A percentile compares a stretch with the other conserved stretches of the same genome.
These are phyloP conservation scores for Myrmecobius fasciatus DNA, from an alignment of 2,113 vertebrate genomes.

Conservation along the genomic window DNA sequence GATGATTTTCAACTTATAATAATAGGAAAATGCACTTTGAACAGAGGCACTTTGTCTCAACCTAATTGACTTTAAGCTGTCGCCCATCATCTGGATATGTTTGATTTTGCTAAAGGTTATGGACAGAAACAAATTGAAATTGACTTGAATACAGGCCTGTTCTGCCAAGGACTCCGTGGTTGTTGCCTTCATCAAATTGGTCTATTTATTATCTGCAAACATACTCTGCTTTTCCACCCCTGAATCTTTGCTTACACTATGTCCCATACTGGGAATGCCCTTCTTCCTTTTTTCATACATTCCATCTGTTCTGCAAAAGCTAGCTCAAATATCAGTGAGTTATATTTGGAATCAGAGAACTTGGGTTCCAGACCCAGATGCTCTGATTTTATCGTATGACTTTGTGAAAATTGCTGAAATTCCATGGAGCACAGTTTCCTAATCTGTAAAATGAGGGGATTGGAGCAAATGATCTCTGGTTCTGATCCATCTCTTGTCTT, in stretches of 20 bases:
- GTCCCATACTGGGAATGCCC: not conserved
- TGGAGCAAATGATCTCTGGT: not conserved
- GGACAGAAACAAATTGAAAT: slow-evolving; percentile 41
- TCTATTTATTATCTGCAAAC: not conserved
- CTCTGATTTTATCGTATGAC: not conserved
- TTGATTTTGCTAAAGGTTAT: slow-evolving; percentile 9
- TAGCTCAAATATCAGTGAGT: not conserved
- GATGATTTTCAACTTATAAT: not conserved
- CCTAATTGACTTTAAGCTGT: slow-evolving; percentile 46
- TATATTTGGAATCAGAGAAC: not conserved
- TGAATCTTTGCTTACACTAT: not conserved
- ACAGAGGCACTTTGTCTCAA: not conserved
- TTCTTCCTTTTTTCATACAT: not conserved
- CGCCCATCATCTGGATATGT: slow-evolving; percentile 16
- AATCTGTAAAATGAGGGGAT: not conserved
- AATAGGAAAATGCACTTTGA: not conserved
- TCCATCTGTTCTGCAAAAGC: not conserved
- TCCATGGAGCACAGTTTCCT: not conserved
- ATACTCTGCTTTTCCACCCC: not conserved
- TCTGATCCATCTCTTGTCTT: not conserved
- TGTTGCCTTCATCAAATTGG: not conserved
- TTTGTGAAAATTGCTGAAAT: not conserved
- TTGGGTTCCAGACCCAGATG: not conserved
- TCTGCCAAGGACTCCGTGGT: slow-evolving; percentile 11
- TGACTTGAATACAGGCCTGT: slow-evolving; percentile 22